Evolutionary conservation across 2,113 vertebrate genomes (phyloP).

Genomic region (Bubo blakistoni): DNA sequence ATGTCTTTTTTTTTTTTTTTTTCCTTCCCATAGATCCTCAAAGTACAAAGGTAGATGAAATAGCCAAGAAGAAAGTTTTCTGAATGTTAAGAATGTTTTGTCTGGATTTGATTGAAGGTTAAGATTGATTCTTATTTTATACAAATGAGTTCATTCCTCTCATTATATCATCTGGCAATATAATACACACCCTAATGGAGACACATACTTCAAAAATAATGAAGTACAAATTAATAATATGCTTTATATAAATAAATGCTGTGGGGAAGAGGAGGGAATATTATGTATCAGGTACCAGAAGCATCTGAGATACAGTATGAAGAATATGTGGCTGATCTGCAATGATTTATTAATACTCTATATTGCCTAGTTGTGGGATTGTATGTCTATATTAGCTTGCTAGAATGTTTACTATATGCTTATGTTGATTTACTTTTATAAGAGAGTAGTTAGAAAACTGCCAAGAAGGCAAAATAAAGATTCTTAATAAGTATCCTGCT

Average conservation of each 20-base stretch:
- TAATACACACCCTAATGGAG: neutral
- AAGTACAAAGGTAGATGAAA: neutral
- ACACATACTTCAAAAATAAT: neutral
- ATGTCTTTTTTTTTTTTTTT: neutral
- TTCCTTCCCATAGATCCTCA: neutral
- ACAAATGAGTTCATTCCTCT: neutral
- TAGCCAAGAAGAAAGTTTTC: neutral
- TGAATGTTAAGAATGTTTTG: neutral
- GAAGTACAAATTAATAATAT: neutral
- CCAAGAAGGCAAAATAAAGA: slow-evolving; percentile 18
- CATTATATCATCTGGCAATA: neutral
- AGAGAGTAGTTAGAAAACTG: neutral
- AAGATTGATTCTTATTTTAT: neutral
- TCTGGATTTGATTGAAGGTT: neutral
- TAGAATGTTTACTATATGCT: neutral
- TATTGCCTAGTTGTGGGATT: neutral
- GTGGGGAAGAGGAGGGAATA: neutral
- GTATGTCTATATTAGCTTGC: neutral
- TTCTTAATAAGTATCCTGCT: neutral
- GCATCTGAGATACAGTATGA: neutral
- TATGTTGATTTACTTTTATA: slow-evolving; percentile 4
- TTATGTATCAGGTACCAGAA: neutral
- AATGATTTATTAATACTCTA: neutral
- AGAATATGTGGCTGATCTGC: neutral
- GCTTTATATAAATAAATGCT: neutral